These are phyloP conservation scores for Ptychoptera contaminata DNA, from an alignment of 2,888 invertebrate genomes.

Conservation along the genomic window DNA sequence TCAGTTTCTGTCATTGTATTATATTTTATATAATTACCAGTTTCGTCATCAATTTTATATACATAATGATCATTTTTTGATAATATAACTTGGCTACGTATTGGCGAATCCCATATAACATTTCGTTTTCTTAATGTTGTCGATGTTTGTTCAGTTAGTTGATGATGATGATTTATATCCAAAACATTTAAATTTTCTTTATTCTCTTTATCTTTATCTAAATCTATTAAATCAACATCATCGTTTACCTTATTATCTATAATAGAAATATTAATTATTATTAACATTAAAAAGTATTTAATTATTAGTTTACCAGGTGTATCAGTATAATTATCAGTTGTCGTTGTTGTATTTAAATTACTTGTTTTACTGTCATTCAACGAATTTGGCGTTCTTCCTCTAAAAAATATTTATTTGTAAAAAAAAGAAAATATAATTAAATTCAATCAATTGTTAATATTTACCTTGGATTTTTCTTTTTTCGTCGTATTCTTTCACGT, in stretches of 20 bases:
- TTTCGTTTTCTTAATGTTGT: conserved; percentile 23
- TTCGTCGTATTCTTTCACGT: conserved; percentile 20
- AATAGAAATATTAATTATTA: background rate
- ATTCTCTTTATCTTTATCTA: background rate
- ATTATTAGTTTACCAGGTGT: too few species aligned
- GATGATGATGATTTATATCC: background rate
- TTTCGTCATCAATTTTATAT: background rate
- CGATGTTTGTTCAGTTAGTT: background rate
- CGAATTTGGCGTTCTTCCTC: too few species aligned
- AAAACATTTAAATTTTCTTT: background rate
- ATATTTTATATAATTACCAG: background rate
- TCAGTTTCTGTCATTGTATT: background rate
- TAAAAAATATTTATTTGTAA: too few species aligned
- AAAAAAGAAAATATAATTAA: too few species aligned
- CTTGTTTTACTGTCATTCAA: too few species aligned
- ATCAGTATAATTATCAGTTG: too few species aligned
- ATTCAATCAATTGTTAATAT: too few species aligned
- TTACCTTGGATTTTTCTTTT: conserved; percentile 23
- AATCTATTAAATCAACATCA: background rate
- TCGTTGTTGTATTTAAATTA: too few species aligned
- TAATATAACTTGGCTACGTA: conserved; percentile 12
- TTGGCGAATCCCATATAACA: conserved; percentile 29
- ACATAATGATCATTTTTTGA: background rate
- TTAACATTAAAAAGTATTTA: too few species aligned
- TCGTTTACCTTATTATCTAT: background rate